phyloP scores from a whole-genome alignment of 2,888 invertebrate species.

The Microctonus hyperodae region DNA sequence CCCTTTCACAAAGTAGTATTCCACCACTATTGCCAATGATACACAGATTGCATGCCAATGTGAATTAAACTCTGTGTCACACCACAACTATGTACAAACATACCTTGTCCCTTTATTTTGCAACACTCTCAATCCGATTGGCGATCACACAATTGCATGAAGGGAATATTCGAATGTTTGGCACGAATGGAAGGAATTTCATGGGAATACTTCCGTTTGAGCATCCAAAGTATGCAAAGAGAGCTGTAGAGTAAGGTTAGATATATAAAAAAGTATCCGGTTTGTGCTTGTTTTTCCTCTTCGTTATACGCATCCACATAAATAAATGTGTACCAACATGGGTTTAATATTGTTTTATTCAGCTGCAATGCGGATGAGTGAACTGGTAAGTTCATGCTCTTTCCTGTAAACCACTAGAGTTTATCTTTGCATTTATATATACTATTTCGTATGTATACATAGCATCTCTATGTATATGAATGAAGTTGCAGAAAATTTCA shows the following conservation, averaged over 20 bases:
- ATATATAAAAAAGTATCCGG: not conserved
- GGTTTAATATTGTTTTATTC: slow-evolving; percentile 44
- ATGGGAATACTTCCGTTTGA: slow-evolving; percentile 1
- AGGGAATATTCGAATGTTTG: slow-evolving; percentile 13
- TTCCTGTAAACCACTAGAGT: slow-evolving; percentile 12
- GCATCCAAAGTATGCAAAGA: not conserved
- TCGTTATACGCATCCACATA: not conserved
- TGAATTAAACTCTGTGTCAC: not conserved
- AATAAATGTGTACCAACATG: not conserved
- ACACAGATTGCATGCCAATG: slow-evolving; percentile 7
- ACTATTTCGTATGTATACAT: not conserved
- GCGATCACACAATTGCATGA: not conserved
- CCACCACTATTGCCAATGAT: not conserved
- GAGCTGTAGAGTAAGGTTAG: not conserved
- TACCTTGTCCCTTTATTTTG: not conserved
- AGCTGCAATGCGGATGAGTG: slow-evolving; percentile 41
- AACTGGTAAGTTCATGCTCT: slow-evolving; percentile 9
- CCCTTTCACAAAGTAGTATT: slow-evolving; percentile 25
- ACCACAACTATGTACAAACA: not conserved
- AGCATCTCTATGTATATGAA: slow-evolving; percentile 1
- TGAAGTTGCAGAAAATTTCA: not conserved
- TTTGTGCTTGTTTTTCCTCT: not conserved
- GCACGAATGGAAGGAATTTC: not conserved
- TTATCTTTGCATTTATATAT: slow-evolving; percentile 23
- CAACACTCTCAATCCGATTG: not conserved